These are phyloP conservation scores for Alligator mississippiensis DNA, from an alignment of 2,113 vertebrate genomes.

Conservation along the genomic window DNA sequence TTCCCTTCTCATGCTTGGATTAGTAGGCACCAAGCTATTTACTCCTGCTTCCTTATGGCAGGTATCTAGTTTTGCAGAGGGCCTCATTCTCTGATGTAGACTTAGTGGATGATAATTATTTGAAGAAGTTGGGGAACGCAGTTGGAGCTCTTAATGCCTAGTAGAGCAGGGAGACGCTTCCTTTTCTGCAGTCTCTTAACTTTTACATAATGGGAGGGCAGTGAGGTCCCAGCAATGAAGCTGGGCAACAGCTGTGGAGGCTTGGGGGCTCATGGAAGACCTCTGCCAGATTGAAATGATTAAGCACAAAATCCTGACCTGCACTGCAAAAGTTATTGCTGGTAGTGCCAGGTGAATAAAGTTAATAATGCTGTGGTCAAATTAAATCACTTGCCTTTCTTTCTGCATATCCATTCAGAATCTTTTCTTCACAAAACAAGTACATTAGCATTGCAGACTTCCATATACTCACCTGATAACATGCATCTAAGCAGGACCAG, in stretches of 20 bases:
- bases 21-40: background rate
- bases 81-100: background rate
- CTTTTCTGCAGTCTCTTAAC: background rate
- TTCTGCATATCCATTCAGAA: background rate
- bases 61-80: background rate
- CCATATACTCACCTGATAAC: background rate
- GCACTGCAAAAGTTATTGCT: slow-evolving; percentile 10
- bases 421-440: background rate
- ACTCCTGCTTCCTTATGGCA: background rate
- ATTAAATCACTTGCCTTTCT: background rate
- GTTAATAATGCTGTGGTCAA: slow-evolving; percentile 3
- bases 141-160: background rate
- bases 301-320: slow-evolving; percentile 32
- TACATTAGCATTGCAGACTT: background rate
- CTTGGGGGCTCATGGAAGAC: background rate
- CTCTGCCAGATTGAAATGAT: slow-evolving; percentile 54
- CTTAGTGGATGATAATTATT: background rate
- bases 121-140: background rate
- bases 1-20: background rate
- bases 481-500: background rate
- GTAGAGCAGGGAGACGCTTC: no score
- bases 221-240: slow-evolving; percentile 14
- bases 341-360: slow-evolving; percentile 17
- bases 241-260: slow-evolving; percentile 38
- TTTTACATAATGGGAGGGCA: background rate